Percentiles rank a stretch among this genome's conserved stretches.
These are phyloP conservation scores for Seira musarum DNA, from an alignment of 2,888 invertebrate species.

Conservation along the genomic window DNA sequence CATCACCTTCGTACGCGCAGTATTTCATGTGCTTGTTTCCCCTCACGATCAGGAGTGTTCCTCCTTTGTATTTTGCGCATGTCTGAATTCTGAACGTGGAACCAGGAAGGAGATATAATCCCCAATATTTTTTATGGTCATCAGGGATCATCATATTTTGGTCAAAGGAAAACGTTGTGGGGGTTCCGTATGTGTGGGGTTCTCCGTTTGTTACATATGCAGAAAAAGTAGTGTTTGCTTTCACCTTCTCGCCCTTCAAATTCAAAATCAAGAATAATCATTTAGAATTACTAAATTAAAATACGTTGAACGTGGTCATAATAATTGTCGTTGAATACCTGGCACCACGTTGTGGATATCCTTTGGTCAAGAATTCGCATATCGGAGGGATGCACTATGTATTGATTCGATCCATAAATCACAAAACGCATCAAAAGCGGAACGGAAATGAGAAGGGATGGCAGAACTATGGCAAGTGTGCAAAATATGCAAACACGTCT, in stretches of 20 bases:
- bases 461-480: constrained; percentile 79
- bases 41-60: constrained; percentile 83
- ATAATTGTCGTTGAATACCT: constrained; percentile 74
- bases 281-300: no score
- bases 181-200: constrained; percentile 77
- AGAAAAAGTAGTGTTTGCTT: constrained; percentile 83
- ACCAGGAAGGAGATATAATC: constrained; percentile 83
- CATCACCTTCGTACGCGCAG: constrained; percentile 85
- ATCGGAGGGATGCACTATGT: constrained; percentile 83
- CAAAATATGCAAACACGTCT: constrained; percentile 78
- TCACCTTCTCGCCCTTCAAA: constrained; percentile 79
- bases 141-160: constrained; percentile 81
- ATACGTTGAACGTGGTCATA: no score
- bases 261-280: neutral
- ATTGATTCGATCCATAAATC: constrained; percentile 79
- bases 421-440: constrained; percentile 81
- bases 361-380: constrained; percentile 82
- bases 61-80: constrained; percentile 85
- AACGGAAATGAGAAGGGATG: constrained; percentile 79
- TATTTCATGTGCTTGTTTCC: constrained; percentile 85
- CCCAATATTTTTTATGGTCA: constrained; percentile 85
- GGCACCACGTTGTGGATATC: constrained; percentile 86
- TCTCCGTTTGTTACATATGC: constrained; percentile 80
- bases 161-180: constrained; percentile 79
- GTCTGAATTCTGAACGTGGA: constrained; percentile 83